Evolutionary conservation across 2,113 vertebrate species (phyloP).

Genomic region (Notechis scutatus): DNA sequence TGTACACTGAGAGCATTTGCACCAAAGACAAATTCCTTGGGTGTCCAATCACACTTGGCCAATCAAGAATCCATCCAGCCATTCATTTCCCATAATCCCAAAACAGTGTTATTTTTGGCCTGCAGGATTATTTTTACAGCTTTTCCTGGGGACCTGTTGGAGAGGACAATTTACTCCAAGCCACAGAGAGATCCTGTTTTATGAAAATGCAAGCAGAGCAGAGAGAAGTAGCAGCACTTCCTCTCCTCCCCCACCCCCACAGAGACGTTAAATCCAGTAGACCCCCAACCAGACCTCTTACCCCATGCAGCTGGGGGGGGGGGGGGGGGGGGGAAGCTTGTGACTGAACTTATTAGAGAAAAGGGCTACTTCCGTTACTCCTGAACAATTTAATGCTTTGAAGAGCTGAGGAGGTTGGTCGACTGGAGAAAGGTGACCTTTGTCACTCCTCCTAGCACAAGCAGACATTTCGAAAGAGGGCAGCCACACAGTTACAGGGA

Average conservation of each 20-base stretch:
- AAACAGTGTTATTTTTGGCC: background rate
- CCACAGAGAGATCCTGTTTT: background rate
- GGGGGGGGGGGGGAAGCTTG: no score
- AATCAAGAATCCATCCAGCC: no score
- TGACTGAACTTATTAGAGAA: background rate
- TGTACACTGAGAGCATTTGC: no score
- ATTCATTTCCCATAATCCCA: background rate
- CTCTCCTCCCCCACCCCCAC: fast-evolving
- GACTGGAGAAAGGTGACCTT: background rate
- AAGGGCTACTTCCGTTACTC: background rate
- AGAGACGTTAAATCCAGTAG: background rate
- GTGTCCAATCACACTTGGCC: no score
- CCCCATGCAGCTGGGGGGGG: background rate
- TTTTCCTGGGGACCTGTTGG: background rate
- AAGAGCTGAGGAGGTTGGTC: no score
- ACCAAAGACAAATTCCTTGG: no score
- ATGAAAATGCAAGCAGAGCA: background rate
- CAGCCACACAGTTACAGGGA: background rate
- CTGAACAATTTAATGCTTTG: background rate
- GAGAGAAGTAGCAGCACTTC: background rate
- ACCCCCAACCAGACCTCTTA: background rate
- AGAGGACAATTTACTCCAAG: no score
- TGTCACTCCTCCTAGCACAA: no score
- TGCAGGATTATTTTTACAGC: background rate
- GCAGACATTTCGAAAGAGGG: background rate